Percentiles rank a stretch among this genome's conserved stretches.
phyloP scores from a whole-genome alignment of 2,888 invertebrate species.

The Venusia cambrica region DNA sequence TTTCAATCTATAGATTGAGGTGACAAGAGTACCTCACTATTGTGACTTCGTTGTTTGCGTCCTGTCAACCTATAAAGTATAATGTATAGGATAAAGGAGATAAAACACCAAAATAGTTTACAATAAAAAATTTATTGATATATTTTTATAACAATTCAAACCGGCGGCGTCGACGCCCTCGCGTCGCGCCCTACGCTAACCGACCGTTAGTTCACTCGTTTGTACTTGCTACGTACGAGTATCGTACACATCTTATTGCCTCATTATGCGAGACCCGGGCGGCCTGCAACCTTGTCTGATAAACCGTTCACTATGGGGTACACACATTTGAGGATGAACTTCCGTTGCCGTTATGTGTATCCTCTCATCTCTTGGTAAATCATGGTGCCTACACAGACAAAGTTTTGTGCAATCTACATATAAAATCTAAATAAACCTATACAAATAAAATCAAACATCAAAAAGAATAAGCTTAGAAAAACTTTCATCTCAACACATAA shows the following conservation, averaged over 20 bases:
- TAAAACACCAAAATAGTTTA: slow-evolving; percentile 44
- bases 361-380: too few species aligned
- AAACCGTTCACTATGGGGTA: too few species aligned
- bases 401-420: slow-evolving; percentile 42
- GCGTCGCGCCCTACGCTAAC: slow-evolving; percentile 35
- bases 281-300: slow-evolving; percentile 17
- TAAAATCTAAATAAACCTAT: slow-evolving; percentile 36
- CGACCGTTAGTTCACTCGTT: slow-evolving; percentile 45
- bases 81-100: slow-evolving; percentile 7
- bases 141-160: slow-evolving; percentile 75
- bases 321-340: too few species aligned
- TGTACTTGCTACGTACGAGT: slow-evolving; percentile 54
- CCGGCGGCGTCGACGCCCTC: slow-evolving; percentile 35
- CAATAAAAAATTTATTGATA: slow-evolving; percentile 79
- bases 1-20: too few species aligned
- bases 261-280: slow-evolving; percentile 39
- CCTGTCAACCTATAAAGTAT: too few species aligned
- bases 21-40: too few species aligned
- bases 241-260: slow-evolving; percentile 39
- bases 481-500: slow-evolving; percentile 28
- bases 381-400: slow-evolving; percentile 25
- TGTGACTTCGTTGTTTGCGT: too few species aligned
- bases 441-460: slow-evolving; percentile 41
- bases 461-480: slow-evolving; percentile 44
- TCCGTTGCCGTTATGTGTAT: too few species aligned